phyloP scores from a whole-genome alignment of 2,113 vertebrate genomes.

The Notarius lentiginosus region DNA sequence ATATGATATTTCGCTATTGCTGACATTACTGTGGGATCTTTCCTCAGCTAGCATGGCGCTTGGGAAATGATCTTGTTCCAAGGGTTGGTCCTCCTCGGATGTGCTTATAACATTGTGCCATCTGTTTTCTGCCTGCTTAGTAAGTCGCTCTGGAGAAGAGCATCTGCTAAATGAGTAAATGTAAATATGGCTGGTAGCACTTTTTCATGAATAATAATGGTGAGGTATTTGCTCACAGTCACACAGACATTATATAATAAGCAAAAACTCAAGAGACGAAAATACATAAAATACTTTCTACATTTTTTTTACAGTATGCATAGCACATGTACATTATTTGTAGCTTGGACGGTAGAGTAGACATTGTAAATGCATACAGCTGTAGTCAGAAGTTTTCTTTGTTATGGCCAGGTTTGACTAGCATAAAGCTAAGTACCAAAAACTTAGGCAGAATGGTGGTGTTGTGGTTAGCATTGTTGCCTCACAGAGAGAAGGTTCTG shows the following conservation, averaged over 20 bases:
- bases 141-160: neutral
- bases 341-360: neutral
- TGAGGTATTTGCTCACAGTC: neutral
- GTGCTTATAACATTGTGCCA: neutral
- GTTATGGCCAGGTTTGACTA: too few species aligned
- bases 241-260: neutral
- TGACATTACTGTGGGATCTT: neutral
- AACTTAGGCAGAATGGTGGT: too few species aligned
- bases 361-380: neutral
- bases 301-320: neutral
- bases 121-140: conserved; percentile 5
- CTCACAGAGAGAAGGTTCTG: too few species aligned
- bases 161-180: conserved; percentile 22
- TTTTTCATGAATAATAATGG: neutral
- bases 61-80: neutral
- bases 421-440: too few species aligned
- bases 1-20: neutral
- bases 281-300: neutral
- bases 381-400: too few species aligned
- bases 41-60: neutral
- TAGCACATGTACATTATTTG: neutral
- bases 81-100: neutral
- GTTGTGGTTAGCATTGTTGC: too few species aligned
- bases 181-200: conserved; percentile 18
- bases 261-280: neutral